A percentile compares a stretch with the other conserved stretches of the same genome.
These are phyloP conservation scores for Parotia lawesii DNA, from an alignment of 2,113 vertebrate genomes.

Conservation along the genomic window DNA sequence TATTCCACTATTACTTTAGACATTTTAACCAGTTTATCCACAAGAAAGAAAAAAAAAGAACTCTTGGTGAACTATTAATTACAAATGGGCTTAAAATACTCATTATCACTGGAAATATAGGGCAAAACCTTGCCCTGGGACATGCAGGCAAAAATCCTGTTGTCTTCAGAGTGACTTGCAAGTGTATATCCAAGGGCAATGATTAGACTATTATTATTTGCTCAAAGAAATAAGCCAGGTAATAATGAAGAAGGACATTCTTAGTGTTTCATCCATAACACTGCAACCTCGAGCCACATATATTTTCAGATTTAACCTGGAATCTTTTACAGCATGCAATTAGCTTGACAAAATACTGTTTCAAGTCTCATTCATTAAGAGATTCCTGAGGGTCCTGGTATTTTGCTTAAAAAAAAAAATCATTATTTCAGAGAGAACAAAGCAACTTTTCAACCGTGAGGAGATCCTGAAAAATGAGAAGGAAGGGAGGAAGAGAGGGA, in stretches of 20 bases:
- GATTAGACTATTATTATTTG: not conserved
- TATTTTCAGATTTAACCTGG: conserved; percentile 22
- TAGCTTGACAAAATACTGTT: conserved; percentile 28
- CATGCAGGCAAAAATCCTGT: not conserved
- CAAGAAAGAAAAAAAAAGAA: not conserved
- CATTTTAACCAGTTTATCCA: not conserved
- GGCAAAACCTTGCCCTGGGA: conserved; percentile 15
- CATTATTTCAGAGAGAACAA: not conserved
- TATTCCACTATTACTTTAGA: not conserved
- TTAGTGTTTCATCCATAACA: conserved; percentile 19
- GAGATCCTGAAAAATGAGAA: not conserved
- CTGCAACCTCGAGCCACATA: not conserved
- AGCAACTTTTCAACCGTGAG: not conserved
- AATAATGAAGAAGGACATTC: conserved; percentile 7
- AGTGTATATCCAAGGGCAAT: not conserved
- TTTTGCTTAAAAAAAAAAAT: not conserved
- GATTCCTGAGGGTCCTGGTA: conserved; percentile 21
- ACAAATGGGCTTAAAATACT: not conserved
- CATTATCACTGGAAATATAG: not conserved
- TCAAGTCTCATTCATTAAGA: conserved; percentile 38
- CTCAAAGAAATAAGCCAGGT: conserved; percentile 21
- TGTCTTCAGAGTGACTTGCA: not conserved
- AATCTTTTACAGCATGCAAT: not conserved
- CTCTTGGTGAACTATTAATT: not conserved
- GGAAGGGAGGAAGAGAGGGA: not conserved